Conservation (phyloP, 2,113 vertebrate genomes). For the Rhinolophus sinicus region DNA sequence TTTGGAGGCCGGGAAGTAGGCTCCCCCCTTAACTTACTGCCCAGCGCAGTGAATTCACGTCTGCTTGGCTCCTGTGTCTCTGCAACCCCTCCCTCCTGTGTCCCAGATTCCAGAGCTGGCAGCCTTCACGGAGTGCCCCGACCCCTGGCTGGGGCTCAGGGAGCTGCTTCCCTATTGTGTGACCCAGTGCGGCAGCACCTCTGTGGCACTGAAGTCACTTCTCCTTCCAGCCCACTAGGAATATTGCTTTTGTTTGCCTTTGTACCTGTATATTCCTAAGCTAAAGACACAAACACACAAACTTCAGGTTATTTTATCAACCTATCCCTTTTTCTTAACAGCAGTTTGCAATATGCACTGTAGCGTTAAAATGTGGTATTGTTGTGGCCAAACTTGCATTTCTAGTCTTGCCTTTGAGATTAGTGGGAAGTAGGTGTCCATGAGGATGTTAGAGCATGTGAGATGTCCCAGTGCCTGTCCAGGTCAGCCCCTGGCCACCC, state of each 20-base stretch:
- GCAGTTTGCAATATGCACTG: fast-evolving
- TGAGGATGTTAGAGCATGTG: neutral
- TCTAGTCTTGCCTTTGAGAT: neutral
- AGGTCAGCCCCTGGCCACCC: neutral
- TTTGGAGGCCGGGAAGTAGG: neutral
- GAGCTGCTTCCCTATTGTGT: neutral
- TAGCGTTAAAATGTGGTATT: no score
- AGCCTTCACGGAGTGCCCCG: neutral
- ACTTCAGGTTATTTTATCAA: neutral
- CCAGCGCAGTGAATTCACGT: fast-evolving
- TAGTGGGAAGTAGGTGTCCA: neutral
- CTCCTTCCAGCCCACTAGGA: neutral
- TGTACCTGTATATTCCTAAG: no score
- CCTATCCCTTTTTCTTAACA: neutral
- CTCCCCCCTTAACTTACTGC: neutral
- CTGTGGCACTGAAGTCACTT: neutral
- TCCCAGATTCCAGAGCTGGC: neutral
- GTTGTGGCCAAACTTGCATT: neutral
- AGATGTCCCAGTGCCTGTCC: neutral
- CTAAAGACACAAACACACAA: neutral
- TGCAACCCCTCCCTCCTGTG: fast-evolving
- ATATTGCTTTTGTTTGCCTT: neutral
- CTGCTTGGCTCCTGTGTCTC: neutral
- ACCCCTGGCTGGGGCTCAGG: neutral
- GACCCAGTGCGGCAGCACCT: neutral